Base-by-base conservation (phyloP, 2,797 vertebrate species). In the Spinibarbus caldwelli region DNA sequence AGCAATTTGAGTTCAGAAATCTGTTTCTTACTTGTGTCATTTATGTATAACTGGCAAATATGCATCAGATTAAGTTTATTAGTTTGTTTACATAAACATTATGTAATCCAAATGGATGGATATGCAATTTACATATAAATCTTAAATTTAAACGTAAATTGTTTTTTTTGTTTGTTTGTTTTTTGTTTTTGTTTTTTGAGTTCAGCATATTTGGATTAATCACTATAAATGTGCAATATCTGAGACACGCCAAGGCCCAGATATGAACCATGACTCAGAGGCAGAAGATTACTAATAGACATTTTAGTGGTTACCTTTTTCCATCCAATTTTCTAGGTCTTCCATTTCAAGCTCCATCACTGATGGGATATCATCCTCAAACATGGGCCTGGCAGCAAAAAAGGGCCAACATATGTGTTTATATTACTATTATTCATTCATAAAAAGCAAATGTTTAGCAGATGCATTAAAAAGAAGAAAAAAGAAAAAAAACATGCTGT, bases 301-400 rank as follows among this genome's bases (percentile, higher is more conserved):
- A n/a, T n/a, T n/a, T n/a, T n/a, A 54, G 21, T 31, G 23, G 12
- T 78, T 21, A 1, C 96, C 97, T 92, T 94, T 96, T 91, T 95
- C 95, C 95, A 99, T 98, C 98, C 97, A 99, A 45, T 97, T 96
- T 89, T 97, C 97, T 47, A 99, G 93, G 84, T 99, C 98, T 80
- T 99, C 98, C 98, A 99, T 98, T 92, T 99, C 98, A 78, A 99
- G 93, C 92, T 99, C 98, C 95, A 99, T 95, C 7, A 99, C 98
- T 62, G 98, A 99, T 14, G 97, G 98, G 0, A 98, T 97, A 54
- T 99, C 98, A 79, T 99, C 98, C 90, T 99, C 98, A 95, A 99
- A 99, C 96, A 98, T 99, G 78, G 98, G 98, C 93, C 98, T 99
- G 87, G 64, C 85, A 66, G 34, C 21, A 5, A 34, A n/a, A n/a